phyloP scores from a whole-genome alignment of 2,797 vertebrate species.

The Pseudochaenichthys georgianus region DNA sequence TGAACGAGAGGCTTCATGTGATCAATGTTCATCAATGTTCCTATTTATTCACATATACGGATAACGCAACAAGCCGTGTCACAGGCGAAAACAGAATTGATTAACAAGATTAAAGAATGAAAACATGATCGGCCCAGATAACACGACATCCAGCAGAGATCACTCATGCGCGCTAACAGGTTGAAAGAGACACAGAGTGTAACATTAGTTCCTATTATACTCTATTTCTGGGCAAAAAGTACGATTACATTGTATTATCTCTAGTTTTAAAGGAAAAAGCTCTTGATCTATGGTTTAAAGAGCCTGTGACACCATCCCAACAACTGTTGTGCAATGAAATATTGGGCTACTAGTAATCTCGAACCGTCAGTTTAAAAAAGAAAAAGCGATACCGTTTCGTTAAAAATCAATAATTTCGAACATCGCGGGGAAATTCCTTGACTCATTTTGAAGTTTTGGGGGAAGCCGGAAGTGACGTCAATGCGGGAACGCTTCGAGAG shows the following conservation, averaged over 20 bases:
- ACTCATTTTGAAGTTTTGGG: too few species aligned
- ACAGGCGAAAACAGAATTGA: constrained; percentile 48
- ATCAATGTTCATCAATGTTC: constrained; percentile 44
- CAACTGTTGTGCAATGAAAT: too few species aligned
- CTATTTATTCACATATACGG: constrained; percentile 36
- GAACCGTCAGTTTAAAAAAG: too few species aligned
- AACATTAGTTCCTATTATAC: constrained; percentile 31
- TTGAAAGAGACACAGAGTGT: constrained; percentile 34
- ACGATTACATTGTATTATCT: constrained; percentile 40
- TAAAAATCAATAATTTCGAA: too few species aligned
- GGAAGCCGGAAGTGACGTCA: too few species aligned
- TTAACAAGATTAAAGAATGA: constrained; percentile 65
- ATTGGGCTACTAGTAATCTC: too few species aligned
- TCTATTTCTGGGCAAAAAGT: constrained; percentile 35
- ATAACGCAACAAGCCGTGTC: constrained; percentile 31
- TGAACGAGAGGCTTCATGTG: constrained; percentile 37
- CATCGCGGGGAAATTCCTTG: too few species aligned
- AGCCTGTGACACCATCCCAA: too few species aligned
- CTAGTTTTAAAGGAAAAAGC: constrained; percentile 34
- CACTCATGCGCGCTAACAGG: constrained; percentile 32
- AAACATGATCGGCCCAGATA: constrained; percentile 61
- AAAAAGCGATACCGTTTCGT: too few species aligned
- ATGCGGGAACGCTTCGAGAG: too few species aligned
- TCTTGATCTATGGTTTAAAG: constrained; percentile 36
- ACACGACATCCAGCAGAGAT: constrained; percentile 34